These are phyloP conservation scores for Hycleus cichorii DNA, from an alignment of 1,140 invertebrate genomes.

Conservation along the genomic window DNA sequence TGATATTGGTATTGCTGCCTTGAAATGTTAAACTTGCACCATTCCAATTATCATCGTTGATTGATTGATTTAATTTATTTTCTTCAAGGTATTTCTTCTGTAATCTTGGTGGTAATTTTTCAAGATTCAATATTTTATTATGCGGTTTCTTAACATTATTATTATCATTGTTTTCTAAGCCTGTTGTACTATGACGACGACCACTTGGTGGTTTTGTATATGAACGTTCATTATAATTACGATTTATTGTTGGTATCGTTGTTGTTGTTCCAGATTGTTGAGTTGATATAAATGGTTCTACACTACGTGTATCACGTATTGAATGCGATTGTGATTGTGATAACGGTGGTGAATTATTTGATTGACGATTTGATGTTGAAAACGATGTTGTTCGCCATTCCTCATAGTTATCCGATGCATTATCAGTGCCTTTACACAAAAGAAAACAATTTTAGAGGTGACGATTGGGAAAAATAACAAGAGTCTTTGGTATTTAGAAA, in stretches of 20 bases:
- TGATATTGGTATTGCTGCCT: slow-evolving; percentile 23
- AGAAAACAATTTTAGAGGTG: no score
- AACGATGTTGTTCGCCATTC: slow-evolving; percentile 41
- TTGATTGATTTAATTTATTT: slow-evolving; percentile 39
- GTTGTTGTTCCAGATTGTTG: slow-evolving; percentile 16
- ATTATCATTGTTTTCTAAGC: slow-evolving; percentile 27
- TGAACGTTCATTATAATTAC: slow-evolving; percentile 37
- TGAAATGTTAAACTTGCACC: slow-evolving; percentile 46
- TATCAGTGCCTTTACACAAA: slow-evolving; percentile 14
- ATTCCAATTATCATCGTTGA: slow-evolving; percentile 39
- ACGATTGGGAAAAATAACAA: no score
- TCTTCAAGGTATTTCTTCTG: slow-evolving; percentile 47
- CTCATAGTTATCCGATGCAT: slow-evolving; percentile 37
- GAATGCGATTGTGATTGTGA: background rate
- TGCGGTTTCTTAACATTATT: slow-evolving; percentile 31
- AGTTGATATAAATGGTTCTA: slow-evolving; percentile 38
- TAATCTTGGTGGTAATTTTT: slow-evolving; percentile 48
- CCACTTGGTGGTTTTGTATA: slow-evolving; percentile 50
- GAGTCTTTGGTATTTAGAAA: no score
- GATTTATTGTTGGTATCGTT: background rate
- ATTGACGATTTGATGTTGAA: slow-evolving; percentile 43
- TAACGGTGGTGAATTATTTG: background rate
- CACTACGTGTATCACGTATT: slow-evolving; percentile 47
- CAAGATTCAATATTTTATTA: slow-evolving; percentile 37
- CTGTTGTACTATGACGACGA: slow-evolving; percentile 40